Base-by-base conservation (phyloP, 2,797 vertebrate genomes). In the Acrocephalus scirpaceus region DNA sequence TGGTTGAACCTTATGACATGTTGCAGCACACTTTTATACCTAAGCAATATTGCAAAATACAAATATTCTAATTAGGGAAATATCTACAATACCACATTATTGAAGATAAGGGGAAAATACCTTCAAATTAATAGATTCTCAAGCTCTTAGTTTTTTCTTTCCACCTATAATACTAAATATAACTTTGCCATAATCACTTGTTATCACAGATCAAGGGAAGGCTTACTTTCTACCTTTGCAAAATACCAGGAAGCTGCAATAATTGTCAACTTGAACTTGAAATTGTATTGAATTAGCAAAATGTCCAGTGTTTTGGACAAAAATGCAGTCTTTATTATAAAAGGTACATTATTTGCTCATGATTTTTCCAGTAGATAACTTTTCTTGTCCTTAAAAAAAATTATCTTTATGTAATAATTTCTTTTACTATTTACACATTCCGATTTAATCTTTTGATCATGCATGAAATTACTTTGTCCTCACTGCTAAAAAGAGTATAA, bases 371-470 rank as follows among this genome's bases (percentile, higher is more conserved):
- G 48, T 66, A 88, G 79, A 86, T 44, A 56, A 34, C 32, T 65
- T 27, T 34, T 76, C 18, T 78, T 90, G 6, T 75, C 25, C 34
- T 65, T 30, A 85, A 80, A 76, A 3, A 38, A 82, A 80, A 57
- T 80, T 45, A 51, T 10, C 2, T 66, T 79, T 66, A 51, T 58
- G 36, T 44, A 56, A 50, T 3, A 56, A 57, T 79, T 72, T 79
- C 3, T 78, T 72, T 75, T 82, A 50, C 40, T 74, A n/a, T 80
- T 83, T 90, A 71, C 45, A 69, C 29, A 50, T 13, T 57, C 10
- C 60, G 40, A 79, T 76, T 79, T 79, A 73, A 74, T 91, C 42
- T 74, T 94, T 88, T 81, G 53, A 78, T 91, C 84, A 57, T 81
- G 40, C 12, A 40, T 78, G 34, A 93, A 93, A 90, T 92, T 61